Base-by-base conservation (phyloP, 2,113 vertebrate genomes). In the Pachypanchax playfairii region DNA sequence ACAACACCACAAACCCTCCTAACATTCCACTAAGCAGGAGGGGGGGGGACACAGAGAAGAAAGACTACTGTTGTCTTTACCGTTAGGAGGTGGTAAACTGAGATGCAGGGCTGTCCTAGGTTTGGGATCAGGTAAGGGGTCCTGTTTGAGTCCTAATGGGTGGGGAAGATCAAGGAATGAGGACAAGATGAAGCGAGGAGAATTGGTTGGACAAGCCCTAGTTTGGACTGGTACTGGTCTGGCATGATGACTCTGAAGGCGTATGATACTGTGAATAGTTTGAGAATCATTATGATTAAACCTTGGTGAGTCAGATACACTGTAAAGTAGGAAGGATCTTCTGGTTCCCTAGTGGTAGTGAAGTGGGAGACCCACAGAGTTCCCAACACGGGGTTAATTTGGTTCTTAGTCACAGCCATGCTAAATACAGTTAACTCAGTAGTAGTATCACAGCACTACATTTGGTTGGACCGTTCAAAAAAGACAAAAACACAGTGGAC, bases 41-140 rank as follows among this genome's bases (percentile, higher is more conserved):
- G 36, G 60, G 65, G 48, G 50, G 38, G 85, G 62, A 82, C 60
- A 71, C 29, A 87, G 13, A 70, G 59, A 22, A 63, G 31, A 82
- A 42, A 69, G 38, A 75, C 82, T 65, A 20, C 33, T 24, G 51
- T 33, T 35, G 49, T 68, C 72, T 81, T 92, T 92, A 92, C 92
- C 90, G 84, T 92, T 67, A 71, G 85, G 65, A 85, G 82, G 77
- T 76, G 86, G 87, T 80, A 93, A 92, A 91, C 36, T 90, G 83
- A 92, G 91, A 68, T 88, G 89, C 83, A 92, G 83, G 84, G 80
- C 85, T 52, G 85, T 93, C 89, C 88, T 90, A 90, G 89, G 77
- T 77, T 87, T 91, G 88, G 74, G 78, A 78, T 91, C 87, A 70
- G 88, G 83, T 63, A 70, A 49, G 54, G 80, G 71, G 63, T 93